These are phyloP conservation scores for Gadus chalcogrammus DNA, from an alignment of 2,113 vertebrate genomes.

Conservation along the genomic window DNA sequence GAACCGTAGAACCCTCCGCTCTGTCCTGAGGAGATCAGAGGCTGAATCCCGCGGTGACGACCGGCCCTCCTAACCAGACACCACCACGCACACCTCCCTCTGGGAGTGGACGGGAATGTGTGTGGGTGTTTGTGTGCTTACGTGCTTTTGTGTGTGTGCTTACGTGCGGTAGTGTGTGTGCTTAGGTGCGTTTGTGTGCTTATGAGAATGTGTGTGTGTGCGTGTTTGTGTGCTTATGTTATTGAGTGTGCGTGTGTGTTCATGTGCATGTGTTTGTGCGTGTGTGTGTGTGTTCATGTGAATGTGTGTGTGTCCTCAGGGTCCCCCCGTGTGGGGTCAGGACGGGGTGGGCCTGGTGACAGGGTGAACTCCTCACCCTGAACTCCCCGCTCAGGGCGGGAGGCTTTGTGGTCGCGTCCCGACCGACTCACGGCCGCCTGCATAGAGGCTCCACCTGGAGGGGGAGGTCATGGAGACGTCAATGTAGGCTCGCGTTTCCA, in stretches of 20 bases:
- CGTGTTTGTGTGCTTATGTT: too few relatives aligned
- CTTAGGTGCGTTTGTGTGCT: neutral
- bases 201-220: slow-evolving; percentile 5
- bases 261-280: slow-evolving; percentile 18
- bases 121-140: neutral
- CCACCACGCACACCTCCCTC: neutral
- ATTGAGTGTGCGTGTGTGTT: neutral
- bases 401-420: slow-evolving; percentile 25
- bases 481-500: too few relatives aligned
- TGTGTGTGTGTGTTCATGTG: slow-evolving; percentile 20
- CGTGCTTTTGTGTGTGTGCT: slow-evolving; percentile 31
- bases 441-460: too few relatives aligned
- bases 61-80: neutral
- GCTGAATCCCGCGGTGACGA: neutral
- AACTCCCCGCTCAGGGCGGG: slow-evolving; percentile 24
- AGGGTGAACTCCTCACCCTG: slow-evolving; percentile 3
- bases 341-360: neutral
- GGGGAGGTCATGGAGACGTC: too few relatives aligned
- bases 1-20: neutral
- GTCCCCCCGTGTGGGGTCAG: neutral
- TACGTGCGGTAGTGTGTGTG: slow-evolving; percentile 32
- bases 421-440: neutral
- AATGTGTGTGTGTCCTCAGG: slow-evolving; percentile 20
- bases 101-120: neutral
- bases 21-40: neutral